Base-by-base conservation (phyloP, 2,888 invertebrate species). In the Capitulum mitella region DNA sequence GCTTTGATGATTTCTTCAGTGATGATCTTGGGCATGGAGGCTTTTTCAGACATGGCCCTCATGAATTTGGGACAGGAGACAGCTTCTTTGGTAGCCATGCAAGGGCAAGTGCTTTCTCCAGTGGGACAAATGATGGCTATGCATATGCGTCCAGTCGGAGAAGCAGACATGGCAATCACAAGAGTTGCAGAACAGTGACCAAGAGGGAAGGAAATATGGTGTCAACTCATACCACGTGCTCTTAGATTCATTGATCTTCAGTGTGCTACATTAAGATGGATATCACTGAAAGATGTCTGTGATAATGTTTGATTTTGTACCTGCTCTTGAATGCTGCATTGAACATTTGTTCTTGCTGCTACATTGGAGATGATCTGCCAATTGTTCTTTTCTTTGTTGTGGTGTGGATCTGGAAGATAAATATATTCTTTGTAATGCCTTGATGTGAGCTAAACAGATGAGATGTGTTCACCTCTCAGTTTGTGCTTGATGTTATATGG, bases 171-270 rank as follows among this genome's bases (percentile, higher is more conserved):
- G n/a, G 37, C 8, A 16, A 29, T 5, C 58, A 58, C 29, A n/a
- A 16, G 29, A 14, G 12, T 14, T 70, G 70, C 37, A 70, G 22
- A 70, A 70, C 70, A 2, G 40, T 70, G 16, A 70, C 70, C 8
- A 70, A 26, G 19, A 12, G 70, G 37, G 37, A 70, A 26, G 70
- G 70, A 22, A 70, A 70, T 19, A 70, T 70, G 70, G 70, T 70
- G 14, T 70, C 70, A 70, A 37, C 37, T 8, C 37, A 70, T 6
- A 70, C 70, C 19, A 70, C 26, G 16, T 70, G 70, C 16, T 70
- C 70, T 3, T 70, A 70, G 70, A 19, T n/a, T n/a, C n/a, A 10
- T 3, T 6, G 6, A 14, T 64, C 6, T 64, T 32, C 29, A 64
- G 5, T 10, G 10, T 51, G 51, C 22, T n/a, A n/a, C n/a, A n/a